phyloP scores from a whole-genome alignment of 2,888 invertebrate genomes.

The Eubasilissa splendida region DNA sequence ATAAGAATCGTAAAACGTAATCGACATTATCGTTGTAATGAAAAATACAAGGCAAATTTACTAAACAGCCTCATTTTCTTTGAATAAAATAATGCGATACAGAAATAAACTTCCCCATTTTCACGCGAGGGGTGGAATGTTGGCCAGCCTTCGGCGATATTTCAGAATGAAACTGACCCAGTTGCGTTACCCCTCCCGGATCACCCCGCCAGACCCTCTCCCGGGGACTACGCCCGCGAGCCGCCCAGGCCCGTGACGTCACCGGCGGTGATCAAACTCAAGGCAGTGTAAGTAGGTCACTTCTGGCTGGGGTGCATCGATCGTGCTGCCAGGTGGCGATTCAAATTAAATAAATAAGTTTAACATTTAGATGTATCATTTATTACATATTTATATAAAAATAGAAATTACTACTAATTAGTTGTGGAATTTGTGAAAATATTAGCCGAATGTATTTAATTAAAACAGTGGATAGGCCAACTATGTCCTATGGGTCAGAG shows the following conservation, averaged over 20 bases:
- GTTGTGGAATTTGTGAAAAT: no score
- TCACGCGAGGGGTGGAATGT: constrained; percentile 20
- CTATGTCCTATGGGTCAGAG: no score
- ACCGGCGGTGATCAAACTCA: constrained; percentile 28
- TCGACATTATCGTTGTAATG: no score
- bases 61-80: no score
- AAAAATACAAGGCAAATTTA: no score
- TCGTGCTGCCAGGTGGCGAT: constrained; percentile 28
- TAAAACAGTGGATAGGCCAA: no score
- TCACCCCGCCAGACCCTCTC: not conserved
- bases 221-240: constrained; percentile 29
- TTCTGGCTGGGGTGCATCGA: constrained; percentile 54
- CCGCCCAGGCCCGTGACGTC: constrained; percentile 63
- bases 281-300: constrained; percentile 46
- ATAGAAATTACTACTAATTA: no score
- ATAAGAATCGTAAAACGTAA: no score
- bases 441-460: no score
- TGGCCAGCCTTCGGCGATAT: constrained; percentile 44
- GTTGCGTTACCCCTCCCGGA: constrained; percentile 59
- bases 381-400: no score
- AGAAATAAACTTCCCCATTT: not conserved
- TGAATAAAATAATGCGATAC: no score
- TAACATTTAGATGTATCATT: not conserved
- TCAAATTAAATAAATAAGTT: not conserved
- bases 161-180: constrained; percentile 58